A percentile compares a stretch with the other conserved stretches of the same genome.
These are phyloP conservation scores for Ctenochaetus hawaiiensis DNA, from an alignment of 2,797 vertebrate genomes.

Conservation along the genomic window DNA sequence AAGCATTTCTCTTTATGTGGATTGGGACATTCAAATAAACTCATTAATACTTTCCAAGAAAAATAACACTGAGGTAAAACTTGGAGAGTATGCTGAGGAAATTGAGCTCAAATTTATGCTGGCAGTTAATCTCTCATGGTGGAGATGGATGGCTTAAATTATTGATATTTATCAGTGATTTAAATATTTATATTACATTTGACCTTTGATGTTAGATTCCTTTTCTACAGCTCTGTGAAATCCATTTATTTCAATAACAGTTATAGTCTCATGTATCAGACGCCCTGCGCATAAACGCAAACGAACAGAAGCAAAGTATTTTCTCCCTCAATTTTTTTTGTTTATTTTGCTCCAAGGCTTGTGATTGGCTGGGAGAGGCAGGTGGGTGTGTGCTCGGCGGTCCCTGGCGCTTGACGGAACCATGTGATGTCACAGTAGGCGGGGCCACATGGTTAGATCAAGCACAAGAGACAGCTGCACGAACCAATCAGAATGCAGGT, in stretches of 20 bases:
- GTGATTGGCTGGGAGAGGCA: slow-evolving; percentile 81
- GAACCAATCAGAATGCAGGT: slow-evolving; percentile 84
- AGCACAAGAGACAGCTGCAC: slow-evolving; percentile 99
- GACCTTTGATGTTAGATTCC: neutral
- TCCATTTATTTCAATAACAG: slow-evolving; percentile 22
- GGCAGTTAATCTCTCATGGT: slow-evolving; percentile 2
- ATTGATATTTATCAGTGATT: slow-evolving; percentile 4
- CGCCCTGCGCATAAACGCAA: slow-evolving; percentile 31
- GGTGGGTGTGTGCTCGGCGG: slow-evolving; percentile 91
- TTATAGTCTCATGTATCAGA: slow-evolving; percentile 25
- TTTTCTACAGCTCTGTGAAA: neutral
- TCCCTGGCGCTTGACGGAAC: slow-evolving; percentile 99
- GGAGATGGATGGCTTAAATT: neutral
- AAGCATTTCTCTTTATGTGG: slow-evolving; percentile 6
- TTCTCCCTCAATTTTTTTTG: slow-evolving; percentile 13
- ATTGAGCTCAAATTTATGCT: slow-evolving; percentile 1
- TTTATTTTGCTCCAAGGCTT: slow-evolving; percentile 58
- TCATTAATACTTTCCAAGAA: neutral
- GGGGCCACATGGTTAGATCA: slow-evolving; percentile 99
- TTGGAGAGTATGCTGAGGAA: slow-evolving; percentile 9
- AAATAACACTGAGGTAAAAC: slow-evolving; percentile 11
- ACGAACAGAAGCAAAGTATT: slow-evolving; percentile 31
- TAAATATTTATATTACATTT: neutral
- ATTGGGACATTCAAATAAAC: neutral
- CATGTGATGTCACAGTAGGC: slow-evolving; percentile 99